Base-by-base conservation (phyloP, 2,113 vertebrate genomes). In the Hirundichthys speculiger region DNA sequence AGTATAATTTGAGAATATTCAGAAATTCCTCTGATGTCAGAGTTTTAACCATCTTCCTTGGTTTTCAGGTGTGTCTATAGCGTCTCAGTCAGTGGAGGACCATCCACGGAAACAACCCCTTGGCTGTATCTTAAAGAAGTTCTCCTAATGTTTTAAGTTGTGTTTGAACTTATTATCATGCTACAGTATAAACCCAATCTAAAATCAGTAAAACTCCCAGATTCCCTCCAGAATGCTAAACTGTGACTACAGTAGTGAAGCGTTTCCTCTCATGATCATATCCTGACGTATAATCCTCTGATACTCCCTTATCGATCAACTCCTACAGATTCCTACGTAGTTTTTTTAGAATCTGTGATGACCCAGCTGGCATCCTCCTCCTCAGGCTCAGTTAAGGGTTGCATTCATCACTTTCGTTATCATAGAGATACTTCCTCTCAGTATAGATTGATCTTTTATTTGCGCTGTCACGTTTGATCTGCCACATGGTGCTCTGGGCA, bases 371-470 rank as follows among this genome's bases (percentile, higher is more conserved):
- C 30, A 34, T 34, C 30, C 30, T 34, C 30, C 11, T 34, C 11
- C 11, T 34, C n/a, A n/a, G n/a, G 11, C 30, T 34, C 30, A 34
- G 30, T 34, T 34, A 34, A 34, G 30, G 7, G 6, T 34, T 34
- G 30, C 6, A 34, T 9, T 34, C 25, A 6, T 27, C 25, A 4
- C 6, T 27, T 27, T 34, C 11, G 2, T 34, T 34, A 22, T 16
- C 30, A 55, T 66, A 12, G 55, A 25, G 15, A 19, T 65, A 16
- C 42, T 47, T 39, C 47, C 51, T 47, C 7, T 47, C 13, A 7
- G 27, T 11, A 2, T 5, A 13, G 5, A 64, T 30, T 16, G 39
- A 34, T 65, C 25, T n/a, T 22, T 14, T 38, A 19, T 54, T 22
- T 42, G 22, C 45, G 24, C 14, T 15, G 34, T 62, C 46, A 9